These are phyloP conservation scores for Agrotis clavis DNA, from an alignment of 2,888 invertebrate genomes.

Conservation along the genomic window DNA sequence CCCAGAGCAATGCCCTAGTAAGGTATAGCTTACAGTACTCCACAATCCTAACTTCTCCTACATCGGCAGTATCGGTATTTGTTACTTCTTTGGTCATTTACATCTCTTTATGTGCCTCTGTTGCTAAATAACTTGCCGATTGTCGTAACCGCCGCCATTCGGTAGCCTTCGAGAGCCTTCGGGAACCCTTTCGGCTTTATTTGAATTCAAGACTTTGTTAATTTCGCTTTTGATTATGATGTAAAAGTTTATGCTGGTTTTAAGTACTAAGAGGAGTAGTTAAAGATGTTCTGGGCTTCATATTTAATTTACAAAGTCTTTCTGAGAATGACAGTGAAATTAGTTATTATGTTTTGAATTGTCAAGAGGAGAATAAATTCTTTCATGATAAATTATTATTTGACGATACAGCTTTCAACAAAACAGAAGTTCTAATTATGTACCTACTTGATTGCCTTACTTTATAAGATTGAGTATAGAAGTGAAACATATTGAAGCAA, in stretches of 20 bases:
- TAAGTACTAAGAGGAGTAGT: slow-evolving; percentile 22
- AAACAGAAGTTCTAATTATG: neutral
- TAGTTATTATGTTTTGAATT: slow-evolving; percentile 8
- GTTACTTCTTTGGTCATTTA: slow-evolving; percentile 58
- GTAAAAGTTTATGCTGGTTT: slow-evolving; percentile 51
- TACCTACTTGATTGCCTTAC: neutral
- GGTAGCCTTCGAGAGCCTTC: slow-evolving; percentile 4
- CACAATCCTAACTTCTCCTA: slow-evolving; percentile 18
- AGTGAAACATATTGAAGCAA: slow-evolving; percentile 11
- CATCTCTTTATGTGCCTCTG: slow-evolving; percentile 56
- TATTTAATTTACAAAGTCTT: slow-evolving; percentile 12
- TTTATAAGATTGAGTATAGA: slow-evolving; percentile 9
- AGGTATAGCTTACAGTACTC: slow-evolving; percentile 26
- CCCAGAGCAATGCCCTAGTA: too few relatives aligned
- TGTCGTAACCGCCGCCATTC: slow-evolving; percentile 45
- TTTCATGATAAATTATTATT: neutral
- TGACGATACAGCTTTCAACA: neutral
- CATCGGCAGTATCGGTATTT: slow-evolving; percentile 53
- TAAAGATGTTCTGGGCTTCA: slow-evolving; percentile 20
- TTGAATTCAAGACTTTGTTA: slow-evolving; percentile 50
- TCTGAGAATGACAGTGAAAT: neutral
- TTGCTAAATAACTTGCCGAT: slow-evolving; percentile 50
- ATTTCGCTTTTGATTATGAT: slow-evolving; percentile 54
- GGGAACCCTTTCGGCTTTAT: slow-evolving; percentile 44
- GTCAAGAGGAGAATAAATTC: neutral